A percentile compares a stretch with the other conserved stretches of the same genome.
phyloP scores from a whole-genome alignment of 2,797 vertebrate species.

The Oryzias sinensis region DNA sequence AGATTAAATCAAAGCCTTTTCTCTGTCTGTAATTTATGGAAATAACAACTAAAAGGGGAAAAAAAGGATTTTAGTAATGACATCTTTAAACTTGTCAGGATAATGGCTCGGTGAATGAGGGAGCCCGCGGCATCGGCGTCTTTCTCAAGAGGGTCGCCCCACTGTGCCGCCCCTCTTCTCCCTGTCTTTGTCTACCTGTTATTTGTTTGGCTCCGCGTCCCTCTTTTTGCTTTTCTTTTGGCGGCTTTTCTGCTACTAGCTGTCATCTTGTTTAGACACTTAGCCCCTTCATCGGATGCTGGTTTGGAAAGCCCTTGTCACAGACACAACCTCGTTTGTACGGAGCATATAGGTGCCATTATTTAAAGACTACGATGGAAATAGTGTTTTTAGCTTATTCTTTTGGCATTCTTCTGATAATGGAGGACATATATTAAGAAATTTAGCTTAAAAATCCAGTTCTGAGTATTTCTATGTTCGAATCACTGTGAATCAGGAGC shows the following conservation, averaged over 20 bases:
- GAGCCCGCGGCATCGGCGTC: constrained; percentile 64
- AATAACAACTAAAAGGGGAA: constrained; percentile 75
- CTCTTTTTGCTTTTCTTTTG: constrained; percentile 19
- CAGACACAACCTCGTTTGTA: constrained; percentile 14
- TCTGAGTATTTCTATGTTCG: no score
- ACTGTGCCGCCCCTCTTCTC: constrained; percentile 41
- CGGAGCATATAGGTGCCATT: constrained; percentile 1
- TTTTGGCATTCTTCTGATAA: no score
- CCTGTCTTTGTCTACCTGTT: constrained; percentile 40
- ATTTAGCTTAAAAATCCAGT: no score
- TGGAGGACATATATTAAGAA: no score
- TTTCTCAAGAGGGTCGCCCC: constrained; percentile 57
- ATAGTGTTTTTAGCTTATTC: no score
- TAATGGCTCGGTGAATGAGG: constrained; percentile 67
- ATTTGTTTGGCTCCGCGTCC: constrained; percentile 50
- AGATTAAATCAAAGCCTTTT: constrained; percentile 77
- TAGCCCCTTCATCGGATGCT: constrained; percentile 33
- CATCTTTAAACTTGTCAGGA: constrained; percentile 77
- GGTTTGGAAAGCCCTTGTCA: constrained; percentile 27
- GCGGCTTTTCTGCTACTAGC: constrained; percentile 28
- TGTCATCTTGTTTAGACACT: constrained; percentile 31
- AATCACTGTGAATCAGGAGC: no score
- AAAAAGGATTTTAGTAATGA: constrained; percentile 83
- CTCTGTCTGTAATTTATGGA: constrained; percentile 77
- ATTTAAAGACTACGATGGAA: constrained; percentile 20